Conservation (phyloP, 2,888 invertebrate genomes). For the Aleiodes leptofemur region DNA sequence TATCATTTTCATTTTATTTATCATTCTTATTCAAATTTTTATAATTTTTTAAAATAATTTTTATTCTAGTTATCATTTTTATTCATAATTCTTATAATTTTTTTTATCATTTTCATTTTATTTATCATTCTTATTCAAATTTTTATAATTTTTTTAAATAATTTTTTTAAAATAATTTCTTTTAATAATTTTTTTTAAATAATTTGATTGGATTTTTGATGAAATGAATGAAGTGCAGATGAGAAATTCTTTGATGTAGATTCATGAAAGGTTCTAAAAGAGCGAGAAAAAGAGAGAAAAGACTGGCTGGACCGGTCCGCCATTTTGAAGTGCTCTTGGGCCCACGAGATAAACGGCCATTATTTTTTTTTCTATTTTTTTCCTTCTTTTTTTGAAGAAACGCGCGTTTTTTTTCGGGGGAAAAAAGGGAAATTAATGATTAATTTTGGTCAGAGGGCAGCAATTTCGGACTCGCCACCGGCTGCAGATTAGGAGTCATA, state of each 20-base stretch:
- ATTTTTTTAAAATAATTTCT: too few relatives aligned
- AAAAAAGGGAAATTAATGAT: not conserved
- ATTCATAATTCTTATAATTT: too few relatives aligned
- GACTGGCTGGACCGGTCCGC: slow-evolving; percentile 65
- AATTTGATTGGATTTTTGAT: not conserved
- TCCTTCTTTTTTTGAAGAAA: not conserved
- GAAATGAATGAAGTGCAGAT: not conserved
- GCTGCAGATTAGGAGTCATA: slow-evolving; percentile 68
- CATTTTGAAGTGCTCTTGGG: slow-evolving; percentile 58
- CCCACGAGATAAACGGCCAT: slow-evolving; percentile 22
- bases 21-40: too few relatives aligned
- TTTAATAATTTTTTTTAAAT: not conserved
- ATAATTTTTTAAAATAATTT: too few relatives aligned
- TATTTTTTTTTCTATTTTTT: slow-evolving; percentile 1
- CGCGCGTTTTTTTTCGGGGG: not conserved
- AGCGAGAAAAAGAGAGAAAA: slow-evolving; percentile 11
- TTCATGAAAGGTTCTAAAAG: too few relatives aligned
- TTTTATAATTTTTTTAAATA: too few relatives aligned
- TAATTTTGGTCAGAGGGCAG: slow-evolving; percentile 50
- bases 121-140: too few relatives aligned
- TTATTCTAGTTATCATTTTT: too few relatives aligned
- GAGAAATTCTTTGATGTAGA: not conserved
- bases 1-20: too few relatives aligned
- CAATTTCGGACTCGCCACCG: slow-evolving; percentile 71
- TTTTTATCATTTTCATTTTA: too few relatives aligned